phyloP scores from a whole-genome alignment of 2,888 invertebrate species.

The Xestia xanthographa region DNA sequence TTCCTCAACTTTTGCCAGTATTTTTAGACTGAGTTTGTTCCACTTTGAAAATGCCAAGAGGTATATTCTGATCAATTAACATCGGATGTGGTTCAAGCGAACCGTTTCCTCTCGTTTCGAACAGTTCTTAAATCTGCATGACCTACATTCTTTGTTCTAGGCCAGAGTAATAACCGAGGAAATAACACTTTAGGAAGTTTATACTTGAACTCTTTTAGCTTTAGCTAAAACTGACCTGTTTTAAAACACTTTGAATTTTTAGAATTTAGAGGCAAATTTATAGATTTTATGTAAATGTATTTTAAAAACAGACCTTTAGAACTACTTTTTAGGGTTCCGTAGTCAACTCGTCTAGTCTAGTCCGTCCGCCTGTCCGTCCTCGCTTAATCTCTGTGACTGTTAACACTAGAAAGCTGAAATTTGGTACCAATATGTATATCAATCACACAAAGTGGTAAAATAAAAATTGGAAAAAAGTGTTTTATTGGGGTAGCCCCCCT shows the following conservation, averaged over 20 bases:
- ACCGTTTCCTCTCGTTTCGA: conserved; percentile 35
- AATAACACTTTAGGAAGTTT: conserved; percentile 36
- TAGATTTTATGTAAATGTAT: background rate
- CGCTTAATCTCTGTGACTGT: no score
- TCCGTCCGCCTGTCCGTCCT: no score
- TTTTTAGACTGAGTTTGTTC: conserved; percentile 40
- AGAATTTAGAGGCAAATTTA: background rate
- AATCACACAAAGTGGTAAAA: no score
- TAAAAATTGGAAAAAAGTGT: no score
- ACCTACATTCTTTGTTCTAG: conserved; percentile 49
- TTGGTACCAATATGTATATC: no score
- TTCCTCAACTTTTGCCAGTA: conserved; percentile 41
- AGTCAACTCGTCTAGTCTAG: no score
- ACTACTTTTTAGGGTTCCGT: background rate
- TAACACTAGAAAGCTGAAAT: no score
- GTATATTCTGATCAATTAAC: conserved; percentile 43
- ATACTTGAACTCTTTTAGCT: background rate
- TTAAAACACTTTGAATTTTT: background rate
- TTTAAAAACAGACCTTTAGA: background rate
- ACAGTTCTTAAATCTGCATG: conserved; percentile 45
- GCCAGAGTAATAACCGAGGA: conserved; percentile 18
- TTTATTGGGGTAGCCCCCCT: no score
- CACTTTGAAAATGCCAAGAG: conserved; percentile 37
- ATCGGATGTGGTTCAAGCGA: conserved; percentile 29
- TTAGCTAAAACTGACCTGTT: background rate